Evolutionary conservation across 2,888 invertebrate genomes (phyloP).

Genomic region (Reticulitermes lucifugus): DNA sequence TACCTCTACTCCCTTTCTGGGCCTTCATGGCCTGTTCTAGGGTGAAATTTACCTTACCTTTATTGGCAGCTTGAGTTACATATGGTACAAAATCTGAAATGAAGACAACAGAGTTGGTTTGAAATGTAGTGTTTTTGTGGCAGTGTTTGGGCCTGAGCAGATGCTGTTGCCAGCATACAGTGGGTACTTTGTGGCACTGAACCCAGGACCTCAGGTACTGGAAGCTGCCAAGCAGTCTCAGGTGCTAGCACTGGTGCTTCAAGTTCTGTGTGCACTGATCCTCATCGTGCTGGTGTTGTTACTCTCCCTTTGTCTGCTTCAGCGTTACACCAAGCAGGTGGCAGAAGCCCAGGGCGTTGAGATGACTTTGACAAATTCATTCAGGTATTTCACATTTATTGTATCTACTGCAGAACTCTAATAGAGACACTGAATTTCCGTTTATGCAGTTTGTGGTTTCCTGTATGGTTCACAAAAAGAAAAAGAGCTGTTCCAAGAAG

Average conservation of each 20-base stretch:
- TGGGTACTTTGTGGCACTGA: slow-evolving; percentile 78
- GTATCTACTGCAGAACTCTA: neutral
- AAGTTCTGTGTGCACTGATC: slow-evolving; percentile 75
- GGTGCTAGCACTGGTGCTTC: slow-evolving; percentile 64
- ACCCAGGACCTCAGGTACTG: slow-evolving; percentile 69
- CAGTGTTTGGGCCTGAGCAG: slow-evolving; percentile 66
- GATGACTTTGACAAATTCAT: slow-evolving; percentile 74
- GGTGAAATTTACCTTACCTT: too few species aligned
- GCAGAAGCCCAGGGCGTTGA: slow-evolving; percentile 75
- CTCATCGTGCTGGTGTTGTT: slow-evolving; percentile 73
- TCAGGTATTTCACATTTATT: slow-evolving; percentile 65
- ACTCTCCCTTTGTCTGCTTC: slow-evolving; percentile 73
- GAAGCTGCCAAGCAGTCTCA: slow-evolving; percentile 54
- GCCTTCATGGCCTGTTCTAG: too few species aligned
- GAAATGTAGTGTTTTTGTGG: slow-evolving; percentile 51
- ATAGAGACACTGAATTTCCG: too few species aligned
- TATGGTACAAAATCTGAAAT: slow-evolving; percentile 1
- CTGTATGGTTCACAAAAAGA: neutral
- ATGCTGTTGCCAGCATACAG: slow-evolving; percentile 76
- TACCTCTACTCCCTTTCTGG: too few species aligned
- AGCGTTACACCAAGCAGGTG: slow-evolving; percentile 74
- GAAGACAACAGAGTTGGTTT: too few species aligned
- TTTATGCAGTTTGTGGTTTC: neutral
- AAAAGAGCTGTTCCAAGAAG: neutral
- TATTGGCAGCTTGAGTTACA: too few species aligned